Percentiles rank a stretch among this genome's conserved stretches.
Evolutionary conservation across 2,888 invertebrate species (phyloP).

Genomic region (Acanthopleura granulata): DNA sequence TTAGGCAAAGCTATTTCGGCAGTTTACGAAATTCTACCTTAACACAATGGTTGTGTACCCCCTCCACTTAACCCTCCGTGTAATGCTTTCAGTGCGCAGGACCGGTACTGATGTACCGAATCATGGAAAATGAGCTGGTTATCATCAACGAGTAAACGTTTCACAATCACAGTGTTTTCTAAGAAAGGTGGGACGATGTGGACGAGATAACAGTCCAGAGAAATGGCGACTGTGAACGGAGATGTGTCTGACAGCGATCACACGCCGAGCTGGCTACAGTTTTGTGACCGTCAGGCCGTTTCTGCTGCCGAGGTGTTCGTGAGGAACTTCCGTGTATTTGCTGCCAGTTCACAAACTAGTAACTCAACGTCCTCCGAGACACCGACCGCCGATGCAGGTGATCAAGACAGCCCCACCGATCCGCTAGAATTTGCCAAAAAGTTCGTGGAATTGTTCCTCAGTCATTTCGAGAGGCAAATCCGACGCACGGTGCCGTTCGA

Average conservation of each 20-base stretch:
- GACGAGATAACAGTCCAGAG: background rate
- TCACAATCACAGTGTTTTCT: conserved; percentile 5
- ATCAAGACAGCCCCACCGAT: conserved; percentile 72
- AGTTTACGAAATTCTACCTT: background rate
- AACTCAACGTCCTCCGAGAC: background rate
- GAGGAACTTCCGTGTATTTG: conserved; percentile 81
- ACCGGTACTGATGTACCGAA: conserved; percentile 8
- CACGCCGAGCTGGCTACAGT: conserved; percentile 72
- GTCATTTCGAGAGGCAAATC: conserved; percentile 82
- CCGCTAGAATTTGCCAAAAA: conserved; percentile 85
- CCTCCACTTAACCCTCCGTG: background rate
- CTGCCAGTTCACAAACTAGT: conserved; percentile 9
- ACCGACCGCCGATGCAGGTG: background rate
- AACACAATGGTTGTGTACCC: background rate
- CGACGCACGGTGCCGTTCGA: conserved; percentile 7
- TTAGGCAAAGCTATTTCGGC: background rate
- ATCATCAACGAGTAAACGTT: background rate
- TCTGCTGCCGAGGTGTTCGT: conserved; percentile 88
- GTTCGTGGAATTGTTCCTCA: conserved; percentile 86
- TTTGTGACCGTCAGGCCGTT: conserved; percentile 78
- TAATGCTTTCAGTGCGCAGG: conserved; percentile 8
- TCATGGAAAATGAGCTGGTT: conserved; percentile 8
- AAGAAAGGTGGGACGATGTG: background rate
- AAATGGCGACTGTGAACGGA: conserved; percentile 34
- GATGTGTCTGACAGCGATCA: conserved; percentile 13